phyloP scores from a whole-genome alignment of 2,797 vertebrate species.

The Eulemur albifrons region DNA sequence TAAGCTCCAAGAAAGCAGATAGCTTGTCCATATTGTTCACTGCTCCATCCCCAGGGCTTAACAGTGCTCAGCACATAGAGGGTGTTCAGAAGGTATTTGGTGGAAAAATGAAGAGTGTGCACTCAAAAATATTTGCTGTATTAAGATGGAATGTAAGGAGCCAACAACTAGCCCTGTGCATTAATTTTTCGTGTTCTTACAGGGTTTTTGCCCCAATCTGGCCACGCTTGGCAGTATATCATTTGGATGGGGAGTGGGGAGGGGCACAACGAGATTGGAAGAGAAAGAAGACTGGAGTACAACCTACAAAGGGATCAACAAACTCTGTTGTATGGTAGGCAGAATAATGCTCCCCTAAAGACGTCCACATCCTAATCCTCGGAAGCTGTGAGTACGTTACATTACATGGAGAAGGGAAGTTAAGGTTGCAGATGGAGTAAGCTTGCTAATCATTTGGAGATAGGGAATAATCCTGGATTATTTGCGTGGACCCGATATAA shows the following conservation, averaged over 20 bases:
- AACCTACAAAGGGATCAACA: neutral
- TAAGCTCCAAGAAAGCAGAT: neutral
- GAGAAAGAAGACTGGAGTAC: neutral
- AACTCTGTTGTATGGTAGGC: neutral
- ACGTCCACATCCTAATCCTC: neutral
- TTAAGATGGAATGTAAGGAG: neutral
- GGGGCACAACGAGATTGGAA: neutral
- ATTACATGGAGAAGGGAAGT: neutral
- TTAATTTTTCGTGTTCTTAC: neutral
- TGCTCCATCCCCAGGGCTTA: neutral
- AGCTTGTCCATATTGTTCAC: rapidly evolving
- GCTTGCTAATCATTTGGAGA: neutral
- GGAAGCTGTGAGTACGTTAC: neutral
- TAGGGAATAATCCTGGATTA: neutral
- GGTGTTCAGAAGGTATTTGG: neutral
- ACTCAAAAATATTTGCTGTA: neutral
- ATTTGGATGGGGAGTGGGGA: neutral
- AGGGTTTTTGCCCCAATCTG: neutral
- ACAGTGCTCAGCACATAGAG: neutral
- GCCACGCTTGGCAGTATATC: neutral
- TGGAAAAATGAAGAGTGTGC: neutral
- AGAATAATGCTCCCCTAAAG: neutral
- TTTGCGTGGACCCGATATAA: rapidly evolving
- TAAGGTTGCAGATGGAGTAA: neutral
- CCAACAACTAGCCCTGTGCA: neutral